Evolutionary conservation across 2,113 vertebrate species (phyloP).

Genomic region (Hippocampus mohnikei): DNA sequence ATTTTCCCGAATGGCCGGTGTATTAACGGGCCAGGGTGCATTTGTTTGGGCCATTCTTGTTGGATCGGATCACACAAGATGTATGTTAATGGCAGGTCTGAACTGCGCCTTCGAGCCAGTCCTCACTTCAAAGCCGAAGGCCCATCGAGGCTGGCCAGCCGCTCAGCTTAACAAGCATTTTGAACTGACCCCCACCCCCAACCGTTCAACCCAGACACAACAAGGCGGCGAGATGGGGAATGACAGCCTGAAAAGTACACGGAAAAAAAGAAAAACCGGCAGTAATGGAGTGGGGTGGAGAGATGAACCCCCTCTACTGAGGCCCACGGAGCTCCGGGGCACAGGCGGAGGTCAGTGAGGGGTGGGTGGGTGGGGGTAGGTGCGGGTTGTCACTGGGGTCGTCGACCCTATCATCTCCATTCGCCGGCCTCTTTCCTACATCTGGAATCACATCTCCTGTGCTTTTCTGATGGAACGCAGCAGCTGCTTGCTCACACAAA

Average conservation of each 20-base stretch:
- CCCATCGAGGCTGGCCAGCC: constrained; percentile 37
- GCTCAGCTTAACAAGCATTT: constrained; percentile 46
- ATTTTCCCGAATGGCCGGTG: no score
- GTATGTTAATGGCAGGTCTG: constrained; percentile 1
- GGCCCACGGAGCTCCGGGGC: constrained; percentile 39
- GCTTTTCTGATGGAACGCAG: constrained; percentile 24
- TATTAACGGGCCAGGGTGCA: neutral
- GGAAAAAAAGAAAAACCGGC: constrained; percentile 17
- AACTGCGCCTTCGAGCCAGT: constrained; percentile 34
- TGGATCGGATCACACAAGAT: constrained; percentile 2
- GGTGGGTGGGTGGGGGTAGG: neutral
- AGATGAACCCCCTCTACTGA: constrained; percentile 44
- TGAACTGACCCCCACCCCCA: constrained; percentile 50
- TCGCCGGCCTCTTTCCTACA: constrained; percentile 31
- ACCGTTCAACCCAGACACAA: constrained; percentile 44
- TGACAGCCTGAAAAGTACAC: constrained; percentile 37
- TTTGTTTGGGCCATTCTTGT: neutral
- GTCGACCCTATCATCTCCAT: constrained; percentile 26
- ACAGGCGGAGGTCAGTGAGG: constrained; percentile 42
- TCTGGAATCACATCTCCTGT: constrained; percentile 27
- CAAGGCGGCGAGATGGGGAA: constrained; percentile 31
- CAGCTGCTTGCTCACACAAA: constrained; percentile 44
- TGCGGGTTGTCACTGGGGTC: constrained; percentile 16
- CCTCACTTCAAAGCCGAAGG: constrained; percentile 60
- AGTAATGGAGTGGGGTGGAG: constrained; percentile 12